Evolutionary conservation across 2,113 vertebrate genomes (phyloP).

Genomic region (Plecotus auritus): DNA sequence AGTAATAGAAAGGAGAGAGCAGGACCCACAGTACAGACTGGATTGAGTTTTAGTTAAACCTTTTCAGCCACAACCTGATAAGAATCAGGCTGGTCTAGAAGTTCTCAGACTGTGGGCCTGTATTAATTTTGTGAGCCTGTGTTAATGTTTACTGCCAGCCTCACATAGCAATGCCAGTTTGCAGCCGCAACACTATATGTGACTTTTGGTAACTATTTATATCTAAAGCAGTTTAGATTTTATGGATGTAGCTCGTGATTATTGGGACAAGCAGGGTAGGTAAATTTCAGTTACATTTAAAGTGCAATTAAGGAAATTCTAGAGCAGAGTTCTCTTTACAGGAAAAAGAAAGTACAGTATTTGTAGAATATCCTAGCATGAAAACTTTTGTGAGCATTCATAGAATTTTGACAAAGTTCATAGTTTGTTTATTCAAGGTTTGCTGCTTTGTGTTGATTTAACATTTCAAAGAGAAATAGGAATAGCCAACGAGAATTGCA

Average conservation of each 20-base stretch:
- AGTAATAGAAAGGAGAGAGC: not conserved
- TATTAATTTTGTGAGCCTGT: not conserved
- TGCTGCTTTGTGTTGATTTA: constrained; percentile 19
- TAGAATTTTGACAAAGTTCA: constrained; percentile 48
- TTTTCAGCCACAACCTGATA: constrained; percentile 24
- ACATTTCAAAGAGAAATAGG: constrained; percentile 28
- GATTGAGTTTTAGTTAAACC: constrained; percentile 41
- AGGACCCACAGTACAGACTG: not conserved
- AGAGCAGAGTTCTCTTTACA: constrained; percentile 29
- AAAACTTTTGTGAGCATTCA: not conserved
- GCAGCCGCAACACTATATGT: not conserved
- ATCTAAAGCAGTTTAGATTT: constrained; percentile 43
- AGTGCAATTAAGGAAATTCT: constrained; percentile 77
- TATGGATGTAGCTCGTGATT: constrained; percentile 28
- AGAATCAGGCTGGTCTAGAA: constrained; percentile 13
- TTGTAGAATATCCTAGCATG: constrained; percentile 25
- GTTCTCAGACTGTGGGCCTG: not conserved
- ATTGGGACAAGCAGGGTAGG: constrained; percentile 74
- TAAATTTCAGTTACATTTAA: constrained; percentile 70
- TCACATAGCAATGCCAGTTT: not conserved
- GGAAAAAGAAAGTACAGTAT: not conserved
- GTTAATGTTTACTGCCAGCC: not conserved
- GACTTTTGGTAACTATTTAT: constrained; percentile 19
- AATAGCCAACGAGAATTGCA: constrained; percentile 1
- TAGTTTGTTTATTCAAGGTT: constrained; percentile 7